These are phyloP conservation scores for Corythornis madagascariensis DNA, from an alignment of 2,113 vertebrate species.

Conservation along the genomic window DNA sequence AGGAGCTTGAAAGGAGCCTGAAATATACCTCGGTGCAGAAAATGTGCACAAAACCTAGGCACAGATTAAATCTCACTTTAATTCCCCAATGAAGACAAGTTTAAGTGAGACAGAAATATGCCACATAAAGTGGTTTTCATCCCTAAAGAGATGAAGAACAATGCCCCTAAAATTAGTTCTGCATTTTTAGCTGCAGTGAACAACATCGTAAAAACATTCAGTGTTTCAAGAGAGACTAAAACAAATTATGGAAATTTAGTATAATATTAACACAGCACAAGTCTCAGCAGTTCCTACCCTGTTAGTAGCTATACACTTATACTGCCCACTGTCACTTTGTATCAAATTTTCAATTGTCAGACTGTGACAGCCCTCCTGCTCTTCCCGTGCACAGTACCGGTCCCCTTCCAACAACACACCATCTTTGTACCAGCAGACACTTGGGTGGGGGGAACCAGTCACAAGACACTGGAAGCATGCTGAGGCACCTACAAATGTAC, in stretches of 20 bases:
- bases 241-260: conserved; percentile 54
- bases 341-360: conserved; percentile 85
- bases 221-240: neutral
- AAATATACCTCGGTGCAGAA: conserved; percentile 1
- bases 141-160: conserved; percentile 35
- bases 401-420: conserved; percentile 78
- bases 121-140: conserved; percentile 5
- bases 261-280: conserved; percentile 82
- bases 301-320: conserved; percentile 90
- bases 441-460: conserved; percentile 85
- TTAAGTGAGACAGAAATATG: conserved; percentile 15
- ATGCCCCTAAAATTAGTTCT: conserved; percentile 53
- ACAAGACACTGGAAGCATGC: conserved; percentile 90
- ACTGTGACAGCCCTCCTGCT: conserved; percentile 84
- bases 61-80: conserved; percentile 9
- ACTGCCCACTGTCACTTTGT: conserved; percentile 86
- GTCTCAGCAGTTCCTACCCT: conserved; percentile 83
- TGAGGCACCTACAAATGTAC: conserved; percentile 81
- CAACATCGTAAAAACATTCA: neutral
- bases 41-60: conserved; percentile 10
- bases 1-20: neutral
- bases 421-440: conserved; percentile 87
- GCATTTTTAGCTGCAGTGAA: conserved; percentile 18
- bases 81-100: neutral
- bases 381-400: conserved; percentile 85